Evolutionary conservation across 2,113 vertebrate genomes (phyloP).

Genomic region (Thamnaconus septentrionalis): DNA sequence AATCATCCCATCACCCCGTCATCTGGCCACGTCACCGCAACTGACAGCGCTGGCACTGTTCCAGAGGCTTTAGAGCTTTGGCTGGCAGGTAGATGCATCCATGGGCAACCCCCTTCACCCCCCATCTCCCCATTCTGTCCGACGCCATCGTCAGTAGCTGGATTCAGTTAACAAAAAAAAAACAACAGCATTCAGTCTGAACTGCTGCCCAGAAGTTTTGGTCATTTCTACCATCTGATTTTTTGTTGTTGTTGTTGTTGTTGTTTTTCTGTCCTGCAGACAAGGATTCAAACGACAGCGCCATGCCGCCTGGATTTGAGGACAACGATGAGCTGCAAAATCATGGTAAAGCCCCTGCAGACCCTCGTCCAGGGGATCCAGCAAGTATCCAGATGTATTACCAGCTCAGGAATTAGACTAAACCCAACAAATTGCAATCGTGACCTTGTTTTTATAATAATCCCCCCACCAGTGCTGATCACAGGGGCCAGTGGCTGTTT

Average conservation of each 20-base stretch:
- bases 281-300: slow-evolving; percentile 60
- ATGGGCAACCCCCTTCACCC: not conserved
- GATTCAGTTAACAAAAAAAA: not conserved
- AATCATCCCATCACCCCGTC: slow-evolving; percentile 79
- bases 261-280: slow-evolving; percentile 47
- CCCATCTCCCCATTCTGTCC: slow-evolving; percentile 4
- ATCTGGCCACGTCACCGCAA: slow-evolving; percentile 59
- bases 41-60: slow-evolving; percentile 22
- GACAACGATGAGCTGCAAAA: slow-evolving; percentile 60
- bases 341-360: slow-evolving; percentile 56
- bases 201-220: not conserved
- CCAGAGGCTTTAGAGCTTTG: slow-evolving; percentile 50
- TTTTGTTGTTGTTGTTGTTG: not conserved
- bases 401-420: slow-evolving; percentile 65
- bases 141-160: not conserved
- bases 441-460: slow-evolving; percentile 71
- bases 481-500: slow-evolving; percentile 7
- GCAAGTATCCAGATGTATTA: slow-evolving; percentile 59
- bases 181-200: not conserved
- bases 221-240: not conserved
- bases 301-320: slow-evolving; percentile 61
- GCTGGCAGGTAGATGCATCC: slow-evolving; percentile 61
- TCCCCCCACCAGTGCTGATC: slow-evolving; percentile 36
- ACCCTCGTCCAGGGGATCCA: slow-evolving; percentile 53
- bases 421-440: slow-evolving; percentile 65